Conservation (phyloP, 2,797 vertebrate genomes). For the Enteromius afrohamiltoni region DNA sequence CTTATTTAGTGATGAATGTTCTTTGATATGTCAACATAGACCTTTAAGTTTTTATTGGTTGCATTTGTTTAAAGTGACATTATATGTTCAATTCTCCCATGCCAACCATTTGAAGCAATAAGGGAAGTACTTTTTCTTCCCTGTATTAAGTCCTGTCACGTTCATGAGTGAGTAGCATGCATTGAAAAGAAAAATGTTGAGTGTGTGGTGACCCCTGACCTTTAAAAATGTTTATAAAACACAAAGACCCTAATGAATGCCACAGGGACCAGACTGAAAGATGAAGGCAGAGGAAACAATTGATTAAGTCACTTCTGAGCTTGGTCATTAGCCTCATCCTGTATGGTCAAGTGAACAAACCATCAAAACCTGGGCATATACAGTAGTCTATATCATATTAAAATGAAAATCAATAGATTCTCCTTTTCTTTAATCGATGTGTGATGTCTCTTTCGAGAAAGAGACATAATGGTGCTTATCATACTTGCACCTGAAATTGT, state of each 20-base stretch:
- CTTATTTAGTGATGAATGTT: not conserved
- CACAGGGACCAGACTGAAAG: slow-evolving; percentile 25
- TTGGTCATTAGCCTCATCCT: slow-evolving; percentile 9
- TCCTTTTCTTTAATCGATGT: not conserved
- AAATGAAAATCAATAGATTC: not conserved
- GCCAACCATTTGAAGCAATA: not conserved
- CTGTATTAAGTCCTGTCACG: not conserved
- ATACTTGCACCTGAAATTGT: not conserved
- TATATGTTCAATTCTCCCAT: not conserved
- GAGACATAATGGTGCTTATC: not conserved
- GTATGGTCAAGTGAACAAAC: not conserved
- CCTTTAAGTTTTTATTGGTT: not conserved
- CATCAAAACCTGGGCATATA: not conserved
- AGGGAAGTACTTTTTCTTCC: not conserved
- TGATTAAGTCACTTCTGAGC: slow-evolving; percentile 22
- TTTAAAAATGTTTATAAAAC: slow-evolving; percentile 22
- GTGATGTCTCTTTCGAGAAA: not conserved
- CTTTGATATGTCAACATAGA: not conserved
- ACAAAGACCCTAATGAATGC: slow-evolving; percentile 20
- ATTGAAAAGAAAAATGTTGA: slow-evolving; percentile 2
- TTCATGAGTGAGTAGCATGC: not conserved
- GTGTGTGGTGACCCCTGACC: slow-evolving; percentile 23
- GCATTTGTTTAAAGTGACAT: not conserved
- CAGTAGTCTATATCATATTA: not conserved
- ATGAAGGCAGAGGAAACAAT: slow-evolving; percentile 20